Conservation (phyloP, 2,797 vertebrate species). For the Leuciscus waleckii region DNA sequence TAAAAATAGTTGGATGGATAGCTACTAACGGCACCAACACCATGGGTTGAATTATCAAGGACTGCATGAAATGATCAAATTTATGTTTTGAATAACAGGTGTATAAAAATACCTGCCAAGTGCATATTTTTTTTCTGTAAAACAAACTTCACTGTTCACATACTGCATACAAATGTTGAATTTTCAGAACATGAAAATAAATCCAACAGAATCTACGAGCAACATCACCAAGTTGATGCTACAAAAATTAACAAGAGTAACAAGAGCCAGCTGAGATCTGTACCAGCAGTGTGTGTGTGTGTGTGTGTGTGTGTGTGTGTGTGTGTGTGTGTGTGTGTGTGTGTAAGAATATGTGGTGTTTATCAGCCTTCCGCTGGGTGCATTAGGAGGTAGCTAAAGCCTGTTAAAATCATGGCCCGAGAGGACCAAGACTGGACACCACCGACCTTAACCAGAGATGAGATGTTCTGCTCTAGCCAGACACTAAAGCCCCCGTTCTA, state of each 20-base stretch:
- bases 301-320: too few species aligned
- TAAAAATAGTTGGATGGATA: too few species aligned
- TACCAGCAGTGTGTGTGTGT: background rate
- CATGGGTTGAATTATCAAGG: background rate
- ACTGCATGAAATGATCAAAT: background rate
- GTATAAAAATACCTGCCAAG: background rate
- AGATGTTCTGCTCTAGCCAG: slow-evolving; percentile 46
- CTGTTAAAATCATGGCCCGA: slow-evolving; percentile 57
- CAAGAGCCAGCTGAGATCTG: background rate
- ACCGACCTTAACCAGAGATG: slow-evolving; percentile 58
- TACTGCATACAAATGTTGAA: background rate
- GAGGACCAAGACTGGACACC: slow-evolving; percentile 68
- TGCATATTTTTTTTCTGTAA: background rate
- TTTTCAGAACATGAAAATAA: background rate
- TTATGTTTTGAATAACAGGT: background rate
- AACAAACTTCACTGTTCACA: background rate
- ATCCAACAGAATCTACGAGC: slow-evolving; percentile 5
- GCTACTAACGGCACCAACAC: background rate
- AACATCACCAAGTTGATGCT: background rate
- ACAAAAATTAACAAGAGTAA: slow-evolving; percentile 15
- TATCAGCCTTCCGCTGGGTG: background rate
- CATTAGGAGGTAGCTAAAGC: slow-evolving; percentile 56
- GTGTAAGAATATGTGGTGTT: background rate
- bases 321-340: too few species aligned
- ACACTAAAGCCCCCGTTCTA: slow-evolving; percentile 54